Base-by-base conservation (phyloP, 2,113 vertebrate species). In the Myotis brandtii region DNA sequence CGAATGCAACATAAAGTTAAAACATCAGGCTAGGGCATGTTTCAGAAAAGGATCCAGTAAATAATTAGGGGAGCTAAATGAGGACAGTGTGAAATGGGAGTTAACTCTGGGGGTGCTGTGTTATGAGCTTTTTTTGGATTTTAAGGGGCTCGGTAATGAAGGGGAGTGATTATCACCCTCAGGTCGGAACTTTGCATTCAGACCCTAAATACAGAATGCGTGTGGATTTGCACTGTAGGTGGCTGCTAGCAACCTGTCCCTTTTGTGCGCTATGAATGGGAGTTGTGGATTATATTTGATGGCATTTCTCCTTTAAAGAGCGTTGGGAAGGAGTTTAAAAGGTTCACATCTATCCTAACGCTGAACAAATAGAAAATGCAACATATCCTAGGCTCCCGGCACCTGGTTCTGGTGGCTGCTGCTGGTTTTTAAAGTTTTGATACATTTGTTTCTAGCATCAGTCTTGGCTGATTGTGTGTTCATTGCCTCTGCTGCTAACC, bases 41-140 rank as follows among this genome's bases (percentile, higher is more conserved):
- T 97, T 95, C 97, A 96, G 97, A 94, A 98, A 97, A 97, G 94
- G 96, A 97, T 95, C 96, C 93, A 37, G 96, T 97, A 90, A 97
- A 96, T 95, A 91, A 98, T 98, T 97, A 97, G 97, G 97, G 97
- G 93, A 97, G 96, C 97, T 95, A 97, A 97, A 98, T 98, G 97
- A 98, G 98, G 98, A 98, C 98, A 98, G 97, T 98, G 98, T 94
- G 98, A 96, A 98, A 97, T 80, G 95, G 97, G 82, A 98, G 98
- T 98, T 98, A 98, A 98, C 98, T 98, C 96, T 98, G 97, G 87
- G 98, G 97, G 97, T 98, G 98, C 98, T 98, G 97, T 97, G 89
- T 91, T 79, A 70, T 92, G 88, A 97, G 97, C 91, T 88, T 96
- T 95, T 94, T 97, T 48, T 34, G 95, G 94, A 93, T 98, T 97